These are phyloP conservation scores for Salvelinus namaycush DNA, from an alignment of 2,113 vertebrate species.

Conservation along the genomic window DNA sequence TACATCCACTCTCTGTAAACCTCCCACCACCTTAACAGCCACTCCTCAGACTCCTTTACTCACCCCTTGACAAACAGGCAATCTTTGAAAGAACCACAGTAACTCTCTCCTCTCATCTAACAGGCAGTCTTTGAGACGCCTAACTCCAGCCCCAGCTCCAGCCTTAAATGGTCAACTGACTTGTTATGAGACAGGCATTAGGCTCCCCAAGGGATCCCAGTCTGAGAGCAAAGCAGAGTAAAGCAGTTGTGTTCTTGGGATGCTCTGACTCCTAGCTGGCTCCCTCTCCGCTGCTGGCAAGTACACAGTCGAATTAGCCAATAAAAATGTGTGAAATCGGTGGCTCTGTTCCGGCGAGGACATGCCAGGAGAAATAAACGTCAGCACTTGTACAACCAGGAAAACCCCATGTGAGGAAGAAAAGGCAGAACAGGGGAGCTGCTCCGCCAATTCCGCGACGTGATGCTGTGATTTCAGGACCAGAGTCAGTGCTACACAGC, in stretches of 20 bases:
- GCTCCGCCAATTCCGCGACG: constrained; percentile 45
- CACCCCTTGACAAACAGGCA: constrained; percentile 38
- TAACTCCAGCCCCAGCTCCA: neutral
- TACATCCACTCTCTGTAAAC: constrained; percentile 45
- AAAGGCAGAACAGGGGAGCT: constrained; percentile 28
- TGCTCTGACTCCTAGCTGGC: constrained; percentile 66
- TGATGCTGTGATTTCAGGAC: constrained; percentile 36
- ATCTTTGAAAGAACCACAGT: constrained; percentile 34
- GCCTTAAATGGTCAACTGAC: constrained; percentile 44
- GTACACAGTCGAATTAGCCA: constrained; percentile 76
- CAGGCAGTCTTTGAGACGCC: constrained; percentile 28
- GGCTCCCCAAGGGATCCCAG: neutral
- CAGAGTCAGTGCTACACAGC: constrained; percentile 36
- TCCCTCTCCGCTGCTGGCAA: constrained; percentile 70
- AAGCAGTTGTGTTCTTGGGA: constrained; percentile 36
- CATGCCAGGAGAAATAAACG: constrained; percentile 78
- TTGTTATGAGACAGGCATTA: constrained; percentile 44
- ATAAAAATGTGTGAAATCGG: constrained; percentile 79
- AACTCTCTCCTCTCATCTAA: constrained; percentile 41
- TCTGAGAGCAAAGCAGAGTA: constrained; percentile 17
- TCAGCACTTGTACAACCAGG: constrained; percentile 65
- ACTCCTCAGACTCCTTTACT: constrained; percentile 6
- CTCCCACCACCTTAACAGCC: constrained; percentile 58
- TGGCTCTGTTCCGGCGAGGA: constrained; percentile 63
- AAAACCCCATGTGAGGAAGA: constrained; percentile 52